Base-by-base conservation (phyloP, 2,888 invertebrate genomes). In the Ochropleura plecta region DNA sequence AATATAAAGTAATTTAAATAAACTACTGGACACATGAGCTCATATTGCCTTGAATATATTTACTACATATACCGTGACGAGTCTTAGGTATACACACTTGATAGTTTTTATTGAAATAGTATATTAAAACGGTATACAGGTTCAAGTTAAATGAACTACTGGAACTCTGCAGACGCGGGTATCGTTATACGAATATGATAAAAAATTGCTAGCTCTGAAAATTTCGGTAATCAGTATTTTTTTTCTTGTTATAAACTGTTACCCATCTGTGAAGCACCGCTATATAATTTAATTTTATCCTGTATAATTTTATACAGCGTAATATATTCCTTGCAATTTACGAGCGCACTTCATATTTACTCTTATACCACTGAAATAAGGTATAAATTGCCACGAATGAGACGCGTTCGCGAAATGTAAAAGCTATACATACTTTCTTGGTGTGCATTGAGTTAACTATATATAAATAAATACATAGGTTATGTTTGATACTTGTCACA, bases 401-500 rank as follows among this genome's bases (percentile, higher is more conserved):
- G 5, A 46, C 12, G 30, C 9, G 71, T n/a, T 79, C 18, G 14
- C 79, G 44, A 42, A 49, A 8, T 79, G 48, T 44, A 44, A 48
- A n/a, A 5, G 30, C 55, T 70, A 48, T 44, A 14, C 9, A 48
- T 44, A 14, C 9, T 60, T 78, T 68, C 73, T 79, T 59, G 63
- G 70, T 70, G 76, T 85, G 76, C 78, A 71, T 73, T 80, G 46
- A 80, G 67, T 71, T 57, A 68, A 51, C 55, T 76, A 60, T 69
- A 71, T 66, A 66, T 18, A 20, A 30, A 30, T 30, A 30, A 30
- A 30, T n/a, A n/a, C n/a, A n/a, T 72, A 53, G 72, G 59, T 77
- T 83, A 81, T 77, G 78, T 87, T 86, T 72, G 67, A 74, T 67
- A 74, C 59, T 73, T 77, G 88, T 85, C 86, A 88, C 88, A 88